These are phyloP conservation scores for Bubo bubo DNA, from an alignment of 2,113 vertebrate species.

Conservation along the genomic window DNA sequence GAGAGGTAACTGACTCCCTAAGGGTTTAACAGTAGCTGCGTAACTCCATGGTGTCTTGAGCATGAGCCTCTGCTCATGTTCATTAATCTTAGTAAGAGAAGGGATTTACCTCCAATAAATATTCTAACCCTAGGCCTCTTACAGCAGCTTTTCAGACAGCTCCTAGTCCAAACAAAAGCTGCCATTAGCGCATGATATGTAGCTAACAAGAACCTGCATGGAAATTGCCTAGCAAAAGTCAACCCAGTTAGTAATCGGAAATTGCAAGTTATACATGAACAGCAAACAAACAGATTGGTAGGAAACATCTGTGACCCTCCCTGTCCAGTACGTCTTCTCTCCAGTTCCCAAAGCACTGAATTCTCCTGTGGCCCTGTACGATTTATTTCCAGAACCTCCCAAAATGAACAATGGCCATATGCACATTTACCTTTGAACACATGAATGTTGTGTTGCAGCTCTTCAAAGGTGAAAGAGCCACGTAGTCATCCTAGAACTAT, in stretches of 20 bases:
- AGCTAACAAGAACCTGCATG: background rate
- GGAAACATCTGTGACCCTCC: background rate
- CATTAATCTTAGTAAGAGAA: background rate
- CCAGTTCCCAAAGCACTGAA: background rate
- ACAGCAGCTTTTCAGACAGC: background rate
- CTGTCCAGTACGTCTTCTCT: background rate
- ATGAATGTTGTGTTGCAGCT: rapidly evolving
- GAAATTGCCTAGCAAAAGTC: background rate
- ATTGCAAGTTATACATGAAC: rapidly evolving
- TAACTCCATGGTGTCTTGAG: background rate
- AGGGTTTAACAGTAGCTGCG: background rate
- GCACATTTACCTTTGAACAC: background rate
- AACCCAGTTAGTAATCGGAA: background rate
- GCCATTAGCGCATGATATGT: background rate
- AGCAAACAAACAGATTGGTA: background rate
- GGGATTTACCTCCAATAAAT: background rate
- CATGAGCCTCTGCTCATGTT: background rate
- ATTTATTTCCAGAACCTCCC: background rate
- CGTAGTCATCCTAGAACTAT: background rate
- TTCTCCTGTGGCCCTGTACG: background rate
- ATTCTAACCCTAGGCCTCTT: background rate
- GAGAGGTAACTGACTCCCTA: background rate
- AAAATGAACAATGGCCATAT: rapidly evolving
- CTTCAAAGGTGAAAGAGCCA: background rate
- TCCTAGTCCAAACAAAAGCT: background rate